Base-by-base conservation (phyloP, 2,888 invertebrate genomes). In the Venusia cambrica region DNA sequence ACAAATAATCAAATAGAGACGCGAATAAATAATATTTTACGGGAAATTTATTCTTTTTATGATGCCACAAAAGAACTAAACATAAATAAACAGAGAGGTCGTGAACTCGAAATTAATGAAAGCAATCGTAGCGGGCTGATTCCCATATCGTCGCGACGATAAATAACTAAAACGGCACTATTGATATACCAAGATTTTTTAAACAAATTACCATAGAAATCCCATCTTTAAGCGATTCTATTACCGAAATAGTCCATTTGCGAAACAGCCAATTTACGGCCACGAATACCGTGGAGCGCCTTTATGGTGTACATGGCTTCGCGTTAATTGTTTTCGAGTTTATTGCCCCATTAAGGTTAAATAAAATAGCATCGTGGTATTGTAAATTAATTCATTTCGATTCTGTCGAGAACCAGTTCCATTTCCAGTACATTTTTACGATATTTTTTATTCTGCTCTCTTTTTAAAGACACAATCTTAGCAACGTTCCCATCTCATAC, bases 51-150 rank as follows among this genome's bases (percentile, higher is more conserved):
- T 17, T 14, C 5, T 37, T 27, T 21, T 17, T 21, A 42, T 37
- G 30, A 25, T 18, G 11, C 26, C 17, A 39, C 27, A 40, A 48
- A 46, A 46, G 39, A 46, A 47, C 37, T 17, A 46, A 48, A 49
- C 49, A 43, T 43, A 45, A 44, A 40, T 40, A 48, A 38, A 33
- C 31, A 33, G 2, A 19, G 25, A 37, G 42, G 38, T 42, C 45
- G 10, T 53, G 50, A 49, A 54, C 40, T 48, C 41, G 19, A 45
- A 35, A 39, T 43, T 33, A 44, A 41, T 21, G 14, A 38, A 40
- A 40, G 18, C 34, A 25, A 32, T n/a, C n/a, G n/a, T n/a, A n/a
- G n/a, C n/a, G n/a, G n/a, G 11, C 27, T 41, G 18, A 43, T 31
- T 33, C 35, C 5, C 32, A 24, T 17, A 24, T 31, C 18, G 22